Conservation (phyloP, 2,888 invertebrate species). For the Cheilosia vulpina region DNA sequence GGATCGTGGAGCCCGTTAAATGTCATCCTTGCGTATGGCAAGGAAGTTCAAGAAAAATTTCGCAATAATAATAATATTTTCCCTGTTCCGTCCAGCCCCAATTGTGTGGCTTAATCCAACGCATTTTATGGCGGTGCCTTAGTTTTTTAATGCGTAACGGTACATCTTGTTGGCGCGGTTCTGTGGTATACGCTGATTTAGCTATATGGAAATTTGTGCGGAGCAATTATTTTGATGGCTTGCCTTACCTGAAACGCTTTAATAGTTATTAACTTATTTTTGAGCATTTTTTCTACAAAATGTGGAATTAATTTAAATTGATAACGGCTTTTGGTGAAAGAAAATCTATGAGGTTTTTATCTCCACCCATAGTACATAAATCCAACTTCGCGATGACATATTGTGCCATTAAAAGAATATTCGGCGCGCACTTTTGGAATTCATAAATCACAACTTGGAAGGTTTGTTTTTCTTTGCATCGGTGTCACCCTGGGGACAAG, state of each 20-base stretch:
- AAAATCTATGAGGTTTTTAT: conserved; percentile 1
- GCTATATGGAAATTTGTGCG: conserved; percentile 54
- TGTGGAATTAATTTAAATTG: conserved; percentile 56
- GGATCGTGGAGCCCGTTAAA: conserved; percentile 34
- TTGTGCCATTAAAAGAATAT: conserved; percentile 48
- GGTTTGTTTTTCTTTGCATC: conserved; percentile 30
- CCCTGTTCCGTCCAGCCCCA: not conserved
- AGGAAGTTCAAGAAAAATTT: conserved; percentile 40
- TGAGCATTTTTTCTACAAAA: not conserved
- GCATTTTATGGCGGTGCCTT: conserved; percentile 32
- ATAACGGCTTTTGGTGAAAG: conserved; percentile 24
- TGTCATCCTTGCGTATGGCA: conserved; percentile 56
- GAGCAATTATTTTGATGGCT: conserved; percentile 62
- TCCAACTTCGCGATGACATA: conserved; percentile 44
- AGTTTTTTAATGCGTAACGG: conserved; percentile 4
- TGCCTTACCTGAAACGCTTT: conserved; percentile 37
- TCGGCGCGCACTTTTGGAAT: conserved; percentile 54
- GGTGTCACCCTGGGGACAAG: conserved; percentile 42
- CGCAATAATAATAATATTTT: conserved; percentile 43
- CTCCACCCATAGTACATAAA: conserved; percentile 14
- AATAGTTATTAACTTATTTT: conserved; percentile 2
- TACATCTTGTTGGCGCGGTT: conserved; percentile 7
- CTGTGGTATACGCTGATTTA: conserved; percentile 29
- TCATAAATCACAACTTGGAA: conserved; percentile 54
- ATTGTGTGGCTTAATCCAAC: conserved; percentile 14